These are phyloP conservation scores for Miltochrista miniata DNA, from an alignment of 2,888 invertebrate species.

Conservation along the genomic window DNA sequence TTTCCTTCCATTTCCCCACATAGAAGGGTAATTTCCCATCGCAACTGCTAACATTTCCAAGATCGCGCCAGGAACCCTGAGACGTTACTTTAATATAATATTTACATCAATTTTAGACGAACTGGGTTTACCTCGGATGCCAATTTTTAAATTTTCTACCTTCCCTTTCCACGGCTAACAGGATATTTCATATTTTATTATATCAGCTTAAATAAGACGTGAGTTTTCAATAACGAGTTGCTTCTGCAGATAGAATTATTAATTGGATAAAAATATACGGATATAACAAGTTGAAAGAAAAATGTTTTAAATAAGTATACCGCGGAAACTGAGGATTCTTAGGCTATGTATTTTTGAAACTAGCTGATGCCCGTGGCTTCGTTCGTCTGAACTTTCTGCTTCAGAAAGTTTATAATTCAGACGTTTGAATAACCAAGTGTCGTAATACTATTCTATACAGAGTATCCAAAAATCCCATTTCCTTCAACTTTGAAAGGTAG, in stretches of 20 bases:
- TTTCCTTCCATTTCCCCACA: neutral
- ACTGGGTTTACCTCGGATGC: constrained; percentile 17
- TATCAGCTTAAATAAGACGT: neutral
- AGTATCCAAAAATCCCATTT: no score
- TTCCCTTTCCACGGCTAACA: neutral
- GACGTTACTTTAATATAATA: constrained; percentile 21
- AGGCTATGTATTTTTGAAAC: no score
- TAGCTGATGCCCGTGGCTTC: no score
- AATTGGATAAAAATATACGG: neutral
- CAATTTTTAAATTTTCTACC: constrained; percentile 33
- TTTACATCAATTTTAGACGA: constrained; percentile 32
- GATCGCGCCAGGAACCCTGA: constrained; percentile 4
- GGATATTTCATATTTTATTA: constrained; percentile 11
- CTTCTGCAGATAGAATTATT: neutral
- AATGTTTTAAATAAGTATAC: no score
- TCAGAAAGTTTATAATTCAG: no score
- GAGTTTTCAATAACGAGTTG: neutral
- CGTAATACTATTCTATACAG: no score
- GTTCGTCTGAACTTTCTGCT: no score
- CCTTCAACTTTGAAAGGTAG: no score
- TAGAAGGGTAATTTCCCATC: constrained; percentile 16
- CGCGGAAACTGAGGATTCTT: no score
- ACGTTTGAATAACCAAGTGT: no score
- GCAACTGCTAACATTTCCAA: constrained; percentile 26
- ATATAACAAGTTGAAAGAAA: no score